Conservation (phyloP, 1,140 invertebrate genomes). For the Drosophila miranda region DNA sequence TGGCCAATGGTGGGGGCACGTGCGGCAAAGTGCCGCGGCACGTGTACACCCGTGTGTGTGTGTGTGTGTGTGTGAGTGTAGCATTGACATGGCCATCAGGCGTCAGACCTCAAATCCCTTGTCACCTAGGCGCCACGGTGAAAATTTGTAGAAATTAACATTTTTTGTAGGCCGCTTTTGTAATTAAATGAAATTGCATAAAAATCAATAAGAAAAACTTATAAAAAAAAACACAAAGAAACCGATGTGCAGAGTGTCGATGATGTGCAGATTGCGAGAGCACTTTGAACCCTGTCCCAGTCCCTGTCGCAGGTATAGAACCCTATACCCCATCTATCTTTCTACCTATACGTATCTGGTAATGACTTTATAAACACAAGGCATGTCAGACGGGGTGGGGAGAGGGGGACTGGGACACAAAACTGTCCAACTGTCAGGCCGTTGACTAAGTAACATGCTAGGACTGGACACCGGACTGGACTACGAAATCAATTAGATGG, state of each 20-base stretch:
- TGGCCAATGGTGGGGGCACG: constrained; percentile 55
- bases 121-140: constrained; percentile 62
- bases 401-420: constrained; percentile 17
- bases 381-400: constrained; percentile 24
- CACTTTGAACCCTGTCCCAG: constrained; percentile 4
- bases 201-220: constrained; percentile 65
- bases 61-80: constrained; percentile 21
- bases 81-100: constrained; percentile 38
- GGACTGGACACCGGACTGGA: constrained; percentile 28
- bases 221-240: constrained; percentile 33
- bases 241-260: constrained; percentile 11
- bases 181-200: constrained; percentile 79
- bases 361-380: constrained; percentile 72
- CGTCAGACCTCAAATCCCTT: constrained; percentile 33
- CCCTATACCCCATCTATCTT: constrained; percentile 1
- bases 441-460: constrained; percentile 50
- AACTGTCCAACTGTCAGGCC: constrained; percentile 60
- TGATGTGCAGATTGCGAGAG: constrained; percentile 30
- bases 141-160: constrained; percentile 82
- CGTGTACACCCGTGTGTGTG: constrained; percentile 41
- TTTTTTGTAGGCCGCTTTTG: constrained; percentile 56
- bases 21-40: constrained; percentile 56
- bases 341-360: constrained; percentile 18
- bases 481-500: constrained; percentile 70
- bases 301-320: constrained; percentile 24